Conservation (phyloP, 2,888 invertebrate genomes). For the Lithophane ornitopus region DNA sequence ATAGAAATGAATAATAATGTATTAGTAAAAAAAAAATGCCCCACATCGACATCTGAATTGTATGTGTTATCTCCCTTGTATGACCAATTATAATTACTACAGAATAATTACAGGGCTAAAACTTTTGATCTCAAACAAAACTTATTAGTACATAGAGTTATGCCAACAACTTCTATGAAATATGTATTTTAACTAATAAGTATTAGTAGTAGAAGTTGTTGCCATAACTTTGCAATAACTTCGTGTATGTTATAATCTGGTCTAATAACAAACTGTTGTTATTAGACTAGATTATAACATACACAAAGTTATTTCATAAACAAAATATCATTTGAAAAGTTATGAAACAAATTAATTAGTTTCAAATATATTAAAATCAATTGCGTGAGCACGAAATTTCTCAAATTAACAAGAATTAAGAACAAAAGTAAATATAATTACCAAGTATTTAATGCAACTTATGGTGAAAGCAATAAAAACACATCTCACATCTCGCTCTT, state of each 20-base stretch:
- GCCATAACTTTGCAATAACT: no score
- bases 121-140: conserved; percentile 13
- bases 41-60: neutral
- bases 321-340: conserved; percentile 8
- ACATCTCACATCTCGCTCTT: neutral
- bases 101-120: conserved; percentile 2
- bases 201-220: neutral
- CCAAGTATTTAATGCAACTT: neutral
- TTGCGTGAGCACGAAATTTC: neutral
- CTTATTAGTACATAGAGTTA: neutral
- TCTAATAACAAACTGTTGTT: neutral
- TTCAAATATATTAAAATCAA: neutral
- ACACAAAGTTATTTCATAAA: conserved; percentile 1
- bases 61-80: neutral
- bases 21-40: neutral
- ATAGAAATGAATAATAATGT: neutral
- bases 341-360: neutral
- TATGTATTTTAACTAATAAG: conserved; percentile 19
- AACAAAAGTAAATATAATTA: neutral
- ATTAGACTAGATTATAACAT: neutral
- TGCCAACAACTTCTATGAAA: conserved; percentile 7
- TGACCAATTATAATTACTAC: neutral
- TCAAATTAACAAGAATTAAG: neutral
- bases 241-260: no score
- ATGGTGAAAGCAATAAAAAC: neutral